These are phyloP conservation scores for Globicephala melas DNA, from an alignment of 2,113 vertebrate species.

Conservation along the genomic window DNA sequence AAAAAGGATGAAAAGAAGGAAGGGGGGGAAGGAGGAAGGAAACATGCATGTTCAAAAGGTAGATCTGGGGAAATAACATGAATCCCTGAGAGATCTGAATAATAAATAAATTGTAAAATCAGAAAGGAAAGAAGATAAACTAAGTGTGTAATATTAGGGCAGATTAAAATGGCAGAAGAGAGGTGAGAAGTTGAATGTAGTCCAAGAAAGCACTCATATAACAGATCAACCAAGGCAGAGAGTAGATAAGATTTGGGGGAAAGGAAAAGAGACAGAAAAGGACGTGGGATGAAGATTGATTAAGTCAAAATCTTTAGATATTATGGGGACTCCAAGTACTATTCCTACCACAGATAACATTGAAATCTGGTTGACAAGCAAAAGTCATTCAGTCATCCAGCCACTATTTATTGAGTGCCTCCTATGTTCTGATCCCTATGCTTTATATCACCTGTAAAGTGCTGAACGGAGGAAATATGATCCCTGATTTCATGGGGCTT, in stretches of 20 bases:
- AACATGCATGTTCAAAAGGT: neutral
- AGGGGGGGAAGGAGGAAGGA: neutral
- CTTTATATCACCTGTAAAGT: neutral
- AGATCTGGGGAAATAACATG: neutral
- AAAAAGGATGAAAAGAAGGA: neutral
- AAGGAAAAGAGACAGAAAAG: neutral
- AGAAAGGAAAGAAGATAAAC: neutral
- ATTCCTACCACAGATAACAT: neutral
- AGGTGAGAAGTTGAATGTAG: neutral
- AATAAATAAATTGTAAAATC: neutral
- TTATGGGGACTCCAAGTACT: neutral
- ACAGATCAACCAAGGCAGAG: neutral
- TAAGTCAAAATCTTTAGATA: neutral
- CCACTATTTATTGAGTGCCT: neutral
- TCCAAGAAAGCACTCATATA: neutral
- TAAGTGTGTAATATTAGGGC: neutral
- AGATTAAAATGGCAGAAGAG: neutral
- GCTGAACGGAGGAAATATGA: neutral
- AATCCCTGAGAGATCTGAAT: neutral
- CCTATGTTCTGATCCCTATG: neutral
- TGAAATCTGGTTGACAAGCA: neutral
- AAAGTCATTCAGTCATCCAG: neutral
- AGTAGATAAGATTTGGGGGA: neutral
- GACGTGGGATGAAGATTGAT: neutral
- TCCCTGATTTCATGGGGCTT: neutral